phyloP scores from a whole-genome alignment of 1,140 invertebrate genomes.

The Psilanteris sp. region DNA sequence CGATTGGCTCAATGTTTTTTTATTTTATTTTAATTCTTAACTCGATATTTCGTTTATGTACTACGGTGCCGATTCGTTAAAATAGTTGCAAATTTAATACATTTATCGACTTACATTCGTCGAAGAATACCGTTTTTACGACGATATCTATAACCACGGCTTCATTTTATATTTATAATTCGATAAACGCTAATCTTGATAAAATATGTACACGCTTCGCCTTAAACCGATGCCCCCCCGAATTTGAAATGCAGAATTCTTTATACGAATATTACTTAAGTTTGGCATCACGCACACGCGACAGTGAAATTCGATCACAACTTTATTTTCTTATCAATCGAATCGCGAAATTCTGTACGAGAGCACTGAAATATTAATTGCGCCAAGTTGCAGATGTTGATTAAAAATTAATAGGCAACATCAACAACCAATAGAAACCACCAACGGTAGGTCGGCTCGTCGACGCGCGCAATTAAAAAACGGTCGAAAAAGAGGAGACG shows the following conservation, averaged over 20 bases:
- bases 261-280: slow-evolving; percentile 15
- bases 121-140: neutral
- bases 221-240: slow-evolving; percentile 1
- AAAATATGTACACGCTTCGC: slow-evolving; percentile 16
- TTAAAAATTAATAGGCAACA: slow-evolving; percentile 79
- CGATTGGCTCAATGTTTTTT: too few species aligned
- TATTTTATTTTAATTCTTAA: too few species aligned
- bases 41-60: too few species aligned
- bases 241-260: slow-evolving; percentile 16
- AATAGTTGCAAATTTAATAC: too few species aligned
- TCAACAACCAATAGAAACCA: slow-evolving; percentile 60
- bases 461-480: slow-evolving; percentile 77
- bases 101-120: neutral
- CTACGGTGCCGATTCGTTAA: too few species aligned
- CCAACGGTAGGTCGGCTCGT: slow-evolving; percentile 55
- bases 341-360: slow-evolving; percentile 5
- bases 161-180: slow-evolving; percentile 19
- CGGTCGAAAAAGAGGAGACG: slow-evolving; percentile 66
- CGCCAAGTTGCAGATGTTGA: slow-evolving; percentile 56
- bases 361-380: slow-evolving; percentile 15
- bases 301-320: slow-evolving; percentile 19
- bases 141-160: neutral
- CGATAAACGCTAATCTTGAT: slow-evolving; percentile 13
- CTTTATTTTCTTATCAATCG: slow-evolving; percentile 28
- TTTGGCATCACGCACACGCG: slow-evolving; percentile 7